phyloP scores from a whole-genome alignment of 1,140 invertebrate species.

The Eurosta solidaginis region DNA sequence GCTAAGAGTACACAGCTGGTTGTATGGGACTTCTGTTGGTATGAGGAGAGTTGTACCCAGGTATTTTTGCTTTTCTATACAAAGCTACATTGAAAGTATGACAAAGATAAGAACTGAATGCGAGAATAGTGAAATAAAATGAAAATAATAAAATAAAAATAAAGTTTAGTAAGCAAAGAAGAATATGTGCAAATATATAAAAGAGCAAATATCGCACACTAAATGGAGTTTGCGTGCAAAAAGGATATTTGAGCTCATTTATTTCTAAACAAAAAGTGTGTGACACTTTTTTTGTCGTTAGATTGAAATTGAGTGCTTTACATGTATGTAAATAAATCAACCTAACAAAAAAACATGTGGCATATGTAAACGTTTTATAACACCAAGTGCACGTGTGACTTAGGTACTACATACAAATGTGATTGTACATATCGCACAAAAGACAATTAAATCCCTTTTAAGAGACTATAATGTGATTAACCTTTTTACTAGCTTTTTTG shows the following conservation, averaged over 20 bases:
- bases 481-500: neutral
- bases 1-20: neutral
- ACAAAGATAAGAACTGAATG: too few relatives aligned
- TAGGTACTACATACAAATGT: neutral
- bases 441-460: neutral
- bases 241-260: neutral
- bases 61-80: too few relatives aligned
- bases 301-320: too few relatives aligned
- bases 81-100: too few relatives aligned
- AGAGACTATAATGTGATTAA: neutral
- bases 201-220: neutral
- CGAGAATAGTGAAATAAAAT: too few relatives aligned
- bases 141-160: neutral
- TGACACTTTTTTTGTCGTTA: too few relatives aligned
- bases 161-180: neutral
- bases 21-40: neutral
- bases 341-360: too few relatives aligned
- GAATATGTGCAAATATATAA: neutral
- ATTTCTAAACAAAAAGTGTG: too few relatives aligned
- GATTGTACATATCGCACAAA: neutral
- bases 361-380: too few relatives aligned
- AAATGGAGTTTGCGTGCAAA: neutral
- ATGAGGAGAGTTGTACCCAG: too few relatives aligned
- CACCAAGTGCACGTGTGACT: too few relatives aligned
- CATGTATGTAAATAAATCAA: too few relatives aligned